These are phyloP conservation scores for Potamilus streckersoni DNA, from an alignment of 1,140 invertebrate genomes.

Conservation along the genomic window DNA sequence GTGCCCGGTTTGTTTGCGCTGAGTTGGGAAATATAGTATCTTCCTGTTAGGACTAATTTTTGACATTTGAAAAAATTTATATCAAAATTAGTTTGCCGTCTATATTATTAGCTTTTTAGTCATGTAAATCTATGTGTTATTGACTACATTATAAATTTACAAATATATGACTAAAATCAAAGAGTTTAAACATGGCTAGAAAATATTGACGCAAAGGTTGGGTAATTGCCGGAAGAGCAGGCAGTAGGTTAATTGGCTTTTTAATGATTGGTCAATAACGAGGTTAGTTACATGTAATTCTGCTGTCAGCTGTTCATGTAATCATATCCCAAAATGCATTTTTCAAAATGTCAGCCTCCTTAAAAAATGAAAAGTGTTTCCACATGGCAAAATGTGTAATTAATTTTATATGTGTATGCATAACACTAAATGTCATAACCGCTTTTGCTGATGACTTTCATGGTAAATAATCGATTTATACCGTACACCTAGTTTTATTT, in stretches of 20 bases:
- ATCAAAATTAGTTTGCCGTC: not conserved
- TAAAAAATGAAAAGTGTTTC: not conserved
- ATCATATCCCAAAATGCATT: constrained; percentile 33
- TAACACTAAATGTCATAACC: constrained; percentile 17
- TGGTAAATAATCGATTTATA: constrained; percentile 5
- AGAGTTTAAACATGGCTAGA: not conserved
- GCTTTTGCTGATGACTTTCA: constrained; percentile 10
- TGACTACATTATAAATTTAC: not conserved
- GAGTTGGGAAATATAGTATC: no score
- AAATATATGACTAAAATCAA: not conserved
- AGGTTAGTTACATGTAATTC: constrained; percentile 27
- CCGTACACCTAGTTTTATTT: no score
- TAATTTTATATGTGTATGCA: constrained; percentile 3
- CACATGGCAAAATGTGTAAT: constrained; percentile 14
- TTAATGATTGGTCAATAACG: constrained; percentile 35
- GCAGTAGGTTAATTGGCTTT: constrained; percentile 10
- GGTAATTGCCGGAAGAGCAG: constrained; percentile 5
- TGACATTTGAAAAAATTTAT: not conserved
- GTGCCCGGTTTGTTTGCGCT: no score
- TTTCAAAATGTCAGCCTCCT: constrained; percentile 36
- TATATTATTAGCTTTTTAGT: not conserved
- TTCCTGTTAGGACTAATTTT: not conserved
- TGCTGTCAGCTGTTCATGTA: constrained; percentile 17
- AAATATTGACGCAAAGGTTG: not conserved
- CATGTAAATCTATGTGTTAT: not conserved